Evolutionary conservation across 2,113 vertebrate genomes (phyloP), one percentile per base, ranked within the genome.

Genomic region (Galeopterus variegatus): DNA sequence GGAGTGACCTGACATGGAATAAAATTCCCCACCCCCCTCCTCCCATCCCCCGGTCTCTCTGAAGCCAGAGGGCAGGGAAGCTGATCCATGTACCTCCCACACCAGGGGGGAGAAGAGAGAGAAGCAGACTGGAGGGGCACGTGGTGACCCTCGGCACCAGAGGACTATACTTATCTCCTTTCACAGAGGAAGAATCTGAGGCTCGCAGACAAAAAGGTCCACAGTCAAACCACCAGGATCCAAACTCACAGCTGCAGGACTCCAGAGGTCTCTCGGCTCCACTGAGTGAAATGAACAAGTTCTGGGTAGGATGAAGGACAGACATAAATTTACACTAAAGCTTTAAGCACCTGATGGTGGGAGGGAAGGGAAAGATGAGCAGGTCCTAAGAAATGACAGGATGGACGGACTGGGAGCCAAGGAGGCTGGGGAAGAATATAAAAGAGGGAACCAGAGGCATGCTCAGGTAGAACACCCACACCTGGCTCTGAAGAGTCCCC

Each of bases 31-130:
- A 73, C 15, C 5, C 10, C 6, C 31, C 62, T 64, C 33, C 36
- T n/a, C 45, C 19, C 58, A 13, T 21, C 24, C 31, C 33, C 31
- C 24, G 28, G 2, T 28, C 41, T 60, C 11, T 18, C 31, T 45
- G 21, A 83, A 72, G 15, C 18, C 45, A 41, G 24, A 23, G 5
- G 6, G 4, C 48, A 70, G 15, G 11, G n/a, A 88, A 12, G 19
- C 10, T n/a, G 48, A 23, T 7, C 45, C 19, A 5, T 70, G 1
- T 5, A 5, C 7, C 19, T 31, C 4, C 17, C 19, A 8, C 2
- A 73, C 33, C 17, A 76, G 6, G 5, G 6, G 9, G 14, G 31
- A 67, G n/a, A 72, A 41, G 8, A 69, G 23, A 8, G 10, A 33
- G 48, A 54, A 79, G 31, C 15, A 41, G 48, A 10, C 33, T 12